Conservation (phyloP, 2,113 vertebrate species). For the Dascyllus trimaculatus region DNA sequence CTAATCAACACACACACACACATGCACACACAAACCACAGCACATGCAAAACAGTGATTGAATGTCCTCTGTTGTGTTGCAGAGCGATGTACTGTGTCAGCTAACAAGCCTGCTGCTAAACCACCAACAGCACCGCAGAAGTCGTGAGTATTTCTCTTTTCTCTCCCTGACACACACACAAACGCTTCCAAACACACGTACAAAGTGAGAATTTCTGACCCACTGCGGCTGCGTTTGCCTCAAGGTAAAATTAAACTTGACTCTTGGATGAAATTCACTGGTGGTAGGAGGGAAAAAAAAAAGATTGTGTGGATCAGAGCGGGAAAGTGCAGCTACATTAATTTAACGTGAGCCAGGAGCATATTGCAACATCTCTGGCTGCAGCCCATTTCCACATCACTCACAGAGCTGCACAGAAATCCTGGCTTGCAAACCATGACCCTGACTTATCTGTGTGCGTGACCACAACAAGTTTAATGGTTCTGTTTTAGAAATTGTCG, state of each 20-base stretch:
- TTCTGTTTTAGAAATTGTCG: conserved; percentile 23
- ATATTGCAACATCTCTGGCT: conserved; percentile 68
- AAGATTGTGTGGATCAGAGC: conserved; percentile 71
- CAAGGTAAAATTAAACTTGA: conserved; percentile 75
- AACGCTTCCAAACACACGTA: conserved; percentile 13
- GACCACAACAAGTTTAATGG: conserved; percentile 3
- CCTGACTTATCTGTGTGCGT: conserved; percentile 8
- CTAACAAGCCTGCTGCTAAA: conserved; percentile 93
- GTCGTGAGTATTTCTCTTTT: conserved; percentile 88
- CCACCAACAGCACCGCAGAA: conserved; percentile 88
- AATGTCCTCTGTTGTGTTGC: conserved; percentile 82
- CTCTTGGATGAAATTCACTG: conserved; percentile 70
- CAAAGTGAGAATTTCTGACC: conserved; percentile 53
- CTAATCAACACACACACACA: conserved; percentile 30
- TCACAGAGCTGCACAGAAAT: conserved; percentile 47
- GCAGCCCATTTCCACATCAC: conserved; percentile 59
- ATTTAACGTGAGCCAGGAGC: conserved; percentile 75
- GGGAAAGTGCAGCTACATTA: conserved; percentile 70
- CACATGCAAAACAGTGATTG: conserved; percentile 47
- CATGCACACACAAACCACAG: conserved; percentile 16
- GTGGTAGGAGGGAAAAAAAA: conserved; percentile 59
- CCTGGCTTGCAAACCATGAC: conserved; percentile 22
- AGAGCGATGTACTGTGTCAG: conserved; percentile 93
- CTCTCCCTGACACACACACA: conserved; percentile 22
- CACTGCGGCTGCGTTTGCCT: conserved; percentile 56